Percentiles rank a stretch among this genome's conserved stretches.
Evolutionary conservation across 2,888 invertebrate genomes (phyloP).

Genomic region (Ophion ellenae): DNA sequence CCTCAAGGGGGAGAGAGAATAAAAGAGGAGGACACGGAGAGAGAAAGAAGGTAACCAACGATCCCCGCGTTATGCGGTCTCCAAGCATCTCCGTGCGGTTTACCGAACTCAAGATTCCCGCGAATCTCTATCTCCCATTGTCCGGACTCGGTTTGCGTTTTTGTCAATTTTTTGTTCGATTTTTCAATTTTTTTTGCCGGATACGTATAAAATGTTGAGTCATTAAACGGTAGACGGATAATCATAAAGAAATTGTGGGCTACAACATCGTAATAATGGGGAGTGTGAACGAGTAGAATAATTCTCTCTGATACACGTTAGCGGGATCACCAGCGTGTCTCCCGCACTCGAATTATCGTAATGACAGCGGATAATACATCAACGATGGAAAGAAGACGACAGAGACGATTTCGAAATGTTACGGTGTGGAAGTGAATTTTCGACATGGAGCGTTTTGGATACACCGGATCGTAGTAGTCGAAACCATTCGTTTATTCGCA

Average conservation of each 20-base stretch:
- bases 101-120: slow-evolving; percentile 54
- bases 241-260: slow-evolving; percentile 1
- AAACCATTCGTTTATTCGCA: too few species aligned
- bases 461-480: not conserved
- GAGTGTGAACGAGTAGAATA: too few species aligned
- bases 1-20: slow-evolving; percentile 28
- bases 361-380: slow-evolving; percentile 38
- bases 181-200: slow-evolving; percentile 6
- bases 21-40: slow-evolving; percentile 34
- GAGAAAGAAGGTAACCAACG: slow-evolving; percentile 25
- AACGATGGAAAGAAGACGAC: not conserved
- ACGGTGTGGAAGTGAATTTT: not conserved
- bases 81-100: slow-evolving; percentile 59
- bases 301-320: slow-evolving; percentile 25
- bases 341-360: slow-evolving; percentile 60
- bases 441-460: not conserved
- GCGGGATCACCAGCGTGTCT: slow-evolving; percentile 40
- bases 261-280: too few species aligned
- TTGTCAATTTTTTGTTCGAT: not conserved
- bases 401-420: not conserved
- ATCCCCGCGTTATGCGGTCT: slow-evolving; percentile 60
- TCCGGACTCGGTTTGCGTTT: not conserved
- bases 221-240: slow-evolving; percentile 32
- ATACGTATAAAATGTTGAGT: slow-evolving; percentile 20
- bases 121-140: slow-evolving; percentile 22